Conservation (phyloP, 2,113 vertebrate species). For the Tetrax tetrax region DNA sequence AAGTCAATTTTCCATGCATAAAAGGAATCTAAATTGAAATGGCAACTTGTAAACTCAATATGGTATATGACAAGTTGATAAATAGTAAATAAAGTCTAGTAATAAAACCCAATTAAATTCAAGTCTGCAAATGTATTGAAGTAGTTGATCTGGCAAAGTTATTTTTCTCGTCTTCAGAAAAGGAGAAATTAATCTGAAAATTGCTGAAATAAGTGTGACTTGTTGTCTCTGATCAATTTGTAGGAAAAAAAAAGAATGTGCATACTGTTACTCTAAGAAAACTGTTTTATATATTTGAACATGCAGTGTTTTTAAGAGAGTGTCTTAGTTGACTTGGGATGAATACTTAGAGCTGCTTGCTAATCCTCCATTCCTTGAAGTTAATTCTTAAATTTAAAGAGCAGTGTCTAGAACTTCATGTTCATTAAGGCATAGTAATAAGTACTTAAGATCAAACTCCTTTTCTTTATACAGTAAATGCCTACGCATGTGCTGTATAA, state of each 20-base stretch:
- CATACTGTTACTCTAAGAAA: background rate
- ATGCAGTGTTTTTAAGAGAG: background rate
- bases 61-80: background rate
- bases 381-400: background rate
- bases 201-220: background rate
- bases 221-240: background rate
- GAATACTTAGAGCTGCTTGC: background rate
- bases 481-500: background rate
- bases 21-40: conserved; percentile 15
- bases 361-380: background rate
- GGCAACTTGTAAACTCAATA: background rate
- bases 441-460: conserved; percentile 12
- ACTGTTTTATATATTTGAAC: background rate
- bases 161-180: background rate
- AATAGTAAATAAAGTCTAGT: background rate
- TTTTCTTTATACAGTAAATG: background rate
- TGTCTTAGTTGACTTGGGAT: background rate
- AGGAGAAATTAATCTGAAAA: background rate
- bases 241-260: background rate
- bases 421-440: background rate
- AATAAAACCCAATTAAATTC: background rate
- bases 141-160: background rate
- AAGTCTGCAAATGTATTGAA: background rate
- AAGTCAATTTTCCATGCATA: background rate
- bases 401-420: background rate